Evolutionary conservation across 2,113 vertebrate species (phyloP).

Genomic region (Bostrychus sinensis): DNA sequence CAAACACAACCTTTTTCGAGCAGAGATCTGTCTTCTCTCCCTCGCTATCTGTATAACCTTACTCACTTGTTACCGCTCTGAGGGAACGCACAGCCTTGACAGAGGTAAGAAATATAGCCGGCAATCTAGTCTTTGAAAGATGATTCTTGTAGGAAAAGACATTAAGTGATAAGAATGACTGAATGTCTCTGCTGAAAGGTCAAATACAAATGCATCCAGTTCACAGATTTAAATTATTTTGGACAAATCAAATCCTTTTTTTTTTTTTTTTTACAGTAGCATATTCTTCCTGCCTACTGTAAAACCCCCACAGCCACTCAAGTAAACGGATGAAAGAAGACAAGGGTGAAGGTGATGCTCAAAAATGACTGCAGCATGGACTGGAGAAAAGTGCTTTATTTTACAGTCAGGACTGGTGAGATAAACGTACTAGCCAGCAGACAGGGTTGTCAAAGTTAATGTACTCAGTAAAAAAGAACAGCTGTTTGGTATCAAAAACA

Average conservation of each 20-base stretch:
- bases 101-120: slow-evolving; percentile 23
- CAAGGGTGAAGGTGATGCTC: slow-evolving; percentile 13
- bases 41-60: slow-evolving; percentile 36
- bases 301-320: neutral
- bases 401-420: neutral
- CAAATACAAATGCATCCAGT: slow-evolving; percentile 23
- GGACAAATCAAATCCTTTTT: slow-evolving; percentile 11
- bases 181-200: slow-evolving; percentile 48
- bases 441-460: slow-evolving; percentile 9
- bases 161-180: slow-evolving; percentile 47
- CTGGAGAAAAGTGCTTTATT: neutral
- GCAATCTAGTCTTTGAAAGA: slow-evolving; percentile 32
- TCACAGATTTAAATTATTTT: slow-evolving; percentile 24
- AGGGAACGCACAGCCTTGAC: slow-evolving; percentile 12
- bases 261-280: slow-evolving; percentile 10
- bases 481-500: slow-evolving; percentile 1
- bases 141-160: slow-evolving; percentile 28
- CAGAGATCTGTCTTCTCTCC: slow-evolving; percentile 12
- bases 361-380: neutral
- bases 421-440: slow-evolving; percentile 7
- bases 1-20: slow-evolving; percentile 5
- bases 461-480: slow-evolving; percentile 1
- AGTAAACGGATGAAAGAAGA: neutral
- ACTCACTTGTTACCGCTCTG: slow-evolving; percentile 8
- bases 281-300: neutral